These are phyloP conservation scores for Gasteruption jaculator DNA, from an alignment of 2,888 invertebrate species.

Conservation along the genomic window DNA sequence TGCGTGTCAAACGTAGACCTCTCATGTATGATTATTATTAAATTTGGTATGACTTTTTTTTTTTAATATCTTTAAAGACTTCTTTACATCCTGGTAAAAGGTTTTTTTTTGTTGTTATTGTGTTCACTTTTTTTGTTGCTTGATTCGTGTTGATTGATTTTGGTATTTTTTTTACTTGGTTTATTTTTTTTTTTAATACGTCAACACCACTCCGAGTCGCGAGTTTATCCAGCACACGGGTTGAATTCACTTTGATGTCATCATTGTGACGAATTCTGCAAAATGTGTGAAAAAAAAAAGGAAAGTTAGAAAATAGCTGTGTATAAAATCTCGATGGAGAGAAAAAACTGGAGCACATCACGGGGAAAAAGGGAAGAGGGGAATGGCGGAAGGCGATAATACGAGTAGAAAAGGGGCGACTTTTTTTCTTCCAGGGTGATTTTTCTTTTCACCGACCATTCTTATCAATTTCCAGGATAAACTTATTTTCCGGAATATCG, in stretches of 20 bases:
- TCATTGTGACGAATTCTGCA: conserved; percentile 98
- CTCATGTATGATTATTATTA: no score
- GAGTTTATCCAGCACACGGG: conserved; percentile 64
- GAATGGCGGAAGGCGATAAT: no score
- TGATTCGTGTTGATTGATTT: conserved; percentile 51
- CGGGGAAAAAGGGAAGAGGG: no score
- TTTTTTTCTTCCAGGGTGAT: no score
- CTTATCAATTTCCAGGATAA: no score
- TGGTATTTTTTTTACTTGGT: conserved; percentile 54
- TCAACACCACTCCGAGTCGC: conserved; percentile 64
- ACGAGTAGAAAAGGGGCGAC: no score
- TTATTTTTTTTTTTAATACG: conserved; percentile 52
- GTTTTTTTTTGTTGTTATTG: conserved; percentile 55
- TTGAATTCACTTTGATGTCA: conserved; percentile 91
- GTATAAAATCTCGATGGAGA: no score
- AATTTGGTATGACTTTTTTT: no score
- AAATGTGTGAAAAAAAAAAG: conserved; percentile 48
- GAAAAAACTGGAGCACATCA: no score
- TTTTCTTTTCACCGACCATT: no score
- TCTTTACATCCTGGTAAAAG: conserved; percentile 50
- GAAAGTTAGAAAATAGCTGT: not conserved
- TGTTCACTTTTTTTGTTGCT: conserved; percentile 55
- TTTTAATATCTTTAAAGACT: conserved; percentile 45
- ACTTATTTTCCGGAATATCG: no score
- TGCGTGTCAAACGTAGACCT: conserved; percentile 49